phyloP scores from a whole-genome alignment of 2,888 invertebrate species.

The Danaus chrysippus region DNA sequence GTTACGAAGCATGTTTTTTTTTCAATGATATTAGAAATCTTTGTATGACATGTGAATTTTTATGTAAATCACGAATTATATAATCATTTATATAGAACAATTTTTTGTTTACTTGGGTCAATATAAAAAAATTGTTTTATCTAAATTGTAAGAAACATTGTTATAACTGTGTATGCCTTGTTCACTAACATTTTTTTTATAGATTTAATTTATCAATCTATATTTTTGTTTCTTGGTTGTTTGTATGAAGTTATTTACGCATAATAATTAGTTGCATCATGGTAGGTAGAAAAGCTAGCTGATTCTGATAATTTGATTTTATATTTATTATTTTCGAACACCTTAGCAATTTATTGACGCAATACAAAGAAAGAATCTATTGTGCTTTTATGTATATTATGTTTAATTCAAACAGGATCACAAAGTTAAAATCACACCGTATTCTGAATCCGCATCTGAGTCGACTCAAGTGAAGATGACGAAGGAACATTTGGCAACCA shows the following conservation, averaged over 20 bases:
- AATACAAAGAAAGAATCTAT: not conserved
- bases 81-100: too few relatives aligned
- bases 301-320: not conserved
- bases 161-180: not conserved
- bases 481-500: constrained; percentile 40
- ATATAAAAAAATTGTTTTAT: too few relatives aligned
- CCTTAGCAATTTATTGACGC: not conserved
- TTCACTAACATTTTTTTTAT: not conserved
- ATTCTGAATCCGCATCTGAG: constrained; percentile 60
- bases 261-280: not conserved
- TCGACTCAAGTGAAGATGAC: constrained; percentile 51
- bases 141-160: not conserved
- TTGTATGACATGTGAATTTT: not conserved
- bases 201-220: not conserved
- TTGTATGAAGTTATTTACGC: not conserved
- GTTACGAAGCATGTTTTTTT: not conserved
- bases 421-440: constrained; percentile 66
- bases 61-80: not conserved
- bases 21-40: not conserved
- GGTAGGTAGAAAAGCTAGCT: constrained; percentile 1
- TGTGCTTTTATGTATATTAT: constrained; percentile 6
- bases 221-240: not conserved
- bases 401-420: constrained; percentile 46
- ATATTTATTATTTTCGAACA: not conserved
- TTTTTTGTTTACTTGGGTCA: too few relatives aligned